Percentiles rank a stretch among this genome's conserved stretches.
Evolutionary conservation across 2,797 vertebrate species (phyloP).

Genomic region (Picus viridis): DNA sequence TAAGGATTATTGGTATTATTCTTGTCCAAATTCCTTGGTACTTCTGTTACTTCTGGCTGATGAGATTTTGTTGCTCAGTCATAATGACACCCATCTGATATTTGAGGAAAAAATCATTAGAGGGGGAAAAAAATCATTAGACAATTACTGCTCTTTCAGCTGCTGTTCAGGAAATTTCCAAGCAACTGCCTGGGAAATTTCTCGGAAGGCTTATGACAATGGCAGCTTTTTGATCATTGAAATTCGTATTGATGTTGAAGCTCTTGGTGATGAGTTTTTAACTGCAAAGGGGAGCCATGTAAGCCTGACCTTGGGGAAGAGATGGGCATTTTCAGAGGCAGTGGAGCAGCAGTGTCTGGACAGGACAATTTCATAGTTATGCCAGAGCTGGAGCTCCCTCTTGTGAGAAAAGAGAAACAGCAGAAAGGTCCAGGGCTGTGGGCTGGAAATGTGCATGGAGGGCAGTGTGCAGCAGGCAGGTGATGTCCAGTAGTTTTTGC

Average conservation of each 20-base stretch:
- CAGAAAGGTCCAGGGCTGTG: neutral
- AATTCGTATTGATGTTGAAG: neutral
- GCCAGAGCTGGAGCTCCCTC: constrained; percentile 62
- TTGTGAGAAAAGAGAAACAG: constrained; percentile 48
- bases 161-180: neutral
- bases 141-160: neutral
- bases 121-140: neutral
- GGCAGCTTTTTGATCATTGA: neutral
- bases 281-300: neutral
- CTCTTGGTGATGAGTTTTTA: neutral
- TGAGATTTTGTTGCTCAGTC: neutral
- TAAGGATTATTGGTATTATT: neutral
- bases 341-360: neutral
- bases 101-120: neutral
- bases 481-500: neutral
- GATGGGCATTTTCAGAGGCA: neutral
- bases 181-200: neutral
- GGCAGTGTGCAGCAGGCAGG: neutral
- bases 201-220: neutral
- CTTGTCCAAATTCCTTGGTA: neutral
- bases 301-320: neutral
- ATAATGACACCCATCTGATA: neutral
- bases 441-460: neutral
- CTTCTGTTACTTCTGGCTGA: neutral
- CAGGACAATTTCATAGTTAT: neutral